Percentiles rank a stretch among this genome's conserved stretches.
Evolutionary conservation across 1,140 invertebrate genomes (phyloP).

Genomic region (Acromyrmex heyeri): DNA sequence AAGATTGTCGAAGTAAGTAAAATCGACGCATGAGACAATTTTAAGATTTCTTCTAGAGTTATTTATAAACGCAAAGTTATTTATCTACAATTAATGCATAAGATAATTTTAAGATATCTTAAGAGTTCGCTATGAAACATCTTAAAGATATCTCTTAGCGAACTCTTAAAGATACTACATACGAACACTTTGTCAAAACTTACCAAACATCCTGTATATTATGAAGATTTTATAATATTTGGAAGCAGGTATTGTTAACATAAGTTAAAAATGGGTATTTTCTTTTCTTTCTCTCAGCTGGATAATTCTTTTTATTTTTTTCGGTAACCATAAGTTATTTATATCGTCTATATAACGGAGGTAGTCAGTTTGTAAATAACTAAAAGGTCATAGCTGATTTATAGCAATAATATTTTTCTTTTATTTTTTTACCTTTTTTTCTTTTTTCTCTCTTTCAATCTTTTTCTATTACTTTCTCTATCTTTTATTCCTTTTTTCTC

Average conservation of each 20-base stretch:
- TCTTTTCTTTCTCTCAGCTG: not conserved
- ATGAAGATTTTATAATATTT: not conserved
- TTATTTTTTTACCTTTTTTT: not conserved
- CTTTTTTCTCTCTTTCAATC: not conserved
- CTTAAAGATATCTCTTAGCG: too few species aligned
- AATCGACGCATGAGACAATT: too few species aligned
- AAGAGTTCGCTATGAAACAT: too few species aligned
- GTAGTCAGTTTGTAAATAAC: not conserved
- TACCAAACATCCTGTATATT: not conserved
- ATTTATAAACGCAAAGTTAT: too few species aligned
- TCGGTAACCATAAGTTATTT: not conserved
- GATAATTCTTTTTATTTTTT: not conserved
- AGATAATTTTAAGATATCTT: too few species aligned
- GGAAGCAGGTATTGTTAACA: not conserved
- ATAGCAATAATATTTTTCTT: not conserved
- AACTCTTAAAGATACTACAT: too few species aligned
- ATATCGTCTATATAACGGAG: not conserved
- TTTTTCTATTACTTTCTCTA: not conserved
- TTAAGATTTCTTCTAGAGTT: too few species aligned
- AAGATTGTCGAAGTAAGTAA: too few species aligned
- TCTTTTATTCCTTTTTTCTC: not conserved
- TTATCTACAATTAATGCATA: too few species aligned
- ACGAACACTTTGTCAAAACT: too few species aligned
- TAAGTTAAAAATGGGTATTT: not conserved
- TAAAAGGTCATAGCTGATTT: not conserved